A percentile compares a stretch with the other conserved stretches of the same genome.
These are phyloP conservation scores for Drosophila gaucha DNA, from an alignment of 2,888 invertebrate genomes.

Conservation along the genomic window DNA sequence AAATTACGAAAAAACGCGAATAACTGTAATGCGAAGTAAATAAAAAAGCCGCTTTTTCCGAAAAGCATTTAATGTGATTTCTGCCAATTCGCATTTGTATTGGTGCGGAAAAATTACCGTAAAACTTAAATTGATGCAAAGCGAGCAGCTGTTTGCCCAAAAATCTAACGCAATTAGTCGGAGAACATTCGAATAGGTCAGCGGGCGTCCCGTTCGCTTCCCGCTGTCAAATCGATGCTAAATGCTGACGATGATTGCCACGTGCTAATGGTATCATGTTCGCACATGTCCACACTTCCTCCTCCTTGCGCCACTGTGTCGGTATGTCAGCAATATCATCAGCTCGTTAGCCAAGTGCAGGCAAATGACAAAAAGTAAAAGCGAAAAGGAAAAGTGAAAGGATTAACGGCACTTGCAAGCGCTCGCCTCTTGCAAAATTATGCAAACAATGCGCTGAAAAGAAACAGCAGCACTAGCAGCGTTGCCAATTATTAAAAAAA, in stretches of 20 bases:
- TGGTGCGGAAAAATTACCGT: conserved; percentile 26
- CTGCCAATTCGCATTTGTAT: conserved; percentile 27
- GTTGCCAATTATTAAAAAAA: conserved; percentile 49
- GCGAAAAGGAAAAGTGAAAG: conserved; percentile 33
- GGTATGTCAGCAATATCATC: conserved; percentile 6
- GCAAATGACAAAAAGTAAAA: conserved; percentile 24
- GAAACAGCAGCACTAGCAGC: conserved; percentile 11
- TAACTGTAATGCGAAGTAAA: conserved; percentile 21
- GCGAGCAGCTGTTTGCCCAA: conserved; percentile 50
- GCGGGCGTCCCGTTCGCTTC: conserved; percentile 1
- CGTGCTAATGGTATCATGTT: conserved; percentile 39
- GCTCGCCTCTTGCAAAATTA: conserved; percentile 32
- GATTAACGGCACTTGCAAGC: conserved; percentile 22
- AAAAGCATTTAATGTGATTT: conserved; percentile 22
- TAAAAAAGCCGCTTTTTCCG: conserved; percentile 17
- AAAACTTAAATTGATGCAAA: conserved; percentile 28
- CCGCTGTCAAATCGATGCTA: conserved; percentile 31
- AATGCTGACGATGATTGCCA: conserved; percentile 44
- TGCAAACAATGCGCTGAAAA: conserved; percentile 41
- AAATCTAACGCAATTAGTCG: conserved; percentile 26
- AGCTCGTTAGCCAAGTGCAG: conserved; percentile 17
- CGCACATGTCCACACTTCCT: conserved; percentile 6
- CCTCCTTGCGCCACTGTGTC: background rate
- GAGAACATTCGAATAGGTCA: conserved; percentile 6
- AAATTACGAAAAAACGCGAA: conserved; percentile 6